Conservation (phyloP, 1,140 invertebrate species). For the Manduca sexta region DNA sequence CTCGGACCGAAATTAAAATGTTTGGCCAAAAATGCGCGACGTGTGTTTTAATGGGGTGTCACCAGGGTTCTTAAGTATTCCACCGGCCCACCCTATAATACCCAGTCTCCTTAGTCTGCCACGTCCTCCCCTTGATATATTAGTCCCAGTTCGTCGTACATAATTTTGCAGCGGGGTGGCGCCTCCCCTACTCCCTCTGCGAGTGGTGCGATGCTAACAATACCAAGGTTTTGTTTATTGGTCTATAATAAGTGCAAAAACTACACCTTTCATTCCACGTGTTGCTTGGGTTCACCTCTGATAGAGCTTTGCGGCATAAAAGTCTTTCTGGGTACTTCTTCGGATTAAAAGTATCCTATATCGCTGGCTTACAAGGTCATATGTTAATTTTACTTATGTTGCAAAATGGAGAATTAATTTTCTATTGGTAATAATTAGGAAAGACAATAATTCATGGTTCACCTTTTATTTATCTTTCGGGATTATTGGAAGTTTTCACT, state of each 20-base stretch:
- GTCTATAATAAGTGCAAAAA: slow-evolving; percentile 39
- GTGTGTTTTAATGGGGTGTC: slow-evolving; percentile 72
- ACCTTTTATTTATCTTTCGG: too few relatives aligned
- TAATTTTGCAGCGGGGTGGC: slow-evolving; percentile 68
- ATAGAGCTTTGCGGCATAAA: too few relatives aligned
- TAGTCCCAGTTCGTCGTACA: slow-evolving; percentile 73
- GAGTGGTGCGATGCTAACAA: slow-evolving; percentile 54
- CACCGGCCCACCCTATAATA: slow-evolving; percentile 66
- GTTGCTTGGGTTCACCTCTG: too few relatives aligned
- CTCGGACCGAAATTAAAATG: slow-evolving; percentile 54
- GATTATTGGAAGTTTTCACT: too few relatives aligned
- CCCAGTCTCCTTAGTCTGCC: slow-evolving; percentile 68
- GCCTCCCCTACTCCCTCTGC: slow-evolving; percentile 37
- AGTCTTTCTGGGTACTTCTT: too few relatives aligned
- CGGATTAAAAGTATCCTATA: too few relatives aligned
- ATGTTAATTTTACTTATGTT: too few relatives aligned
- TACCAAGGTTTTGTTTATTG: slow-evolving; percentile 66
- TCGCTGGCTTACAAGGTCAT: too few relatives aligned
- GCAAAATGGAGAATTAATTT: too few relatives aligned
- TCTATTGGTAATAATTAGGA: too few relatives aligned
- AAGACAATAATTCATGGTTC: too few relatives aligned
- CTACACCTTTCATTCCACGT: slow-evolving; percentile 2
- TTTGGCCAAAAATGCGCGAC: slow-evolving; percentile 64
- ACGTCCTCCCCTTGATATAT: slow-evolving; percentile 72
- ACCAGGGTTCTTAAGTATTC: slow-evolving; percentile 70